Base-by-base conservation (phyloP, 2,113 vertebrate species). In the Xenopus laevis region DNA sequence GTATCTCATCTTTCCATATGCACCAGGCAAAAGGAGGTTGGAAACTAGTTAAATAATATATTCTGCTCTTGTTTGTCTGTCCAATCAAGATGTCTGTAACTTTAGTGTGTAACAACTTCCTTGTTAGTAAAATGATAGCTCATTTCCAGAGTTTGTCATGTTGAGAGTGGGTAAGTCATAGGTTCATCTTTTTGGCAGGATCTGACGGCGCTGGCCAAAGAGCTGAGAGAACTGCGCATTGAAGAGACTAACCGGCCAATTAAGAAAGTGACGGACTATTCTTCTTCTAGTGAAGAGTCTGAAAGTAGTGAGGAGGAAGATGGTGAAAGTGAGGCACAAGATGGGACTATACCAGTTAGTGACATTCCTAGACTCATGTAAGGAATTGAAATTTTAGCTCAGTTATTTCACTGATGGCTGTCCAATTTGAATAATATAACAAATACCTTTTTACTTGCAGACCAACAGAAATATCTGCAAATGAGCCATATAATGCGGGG, bases 291-390 rank as follows among this genome's bases (percentile, higher is more conserved):
- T 0, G 97, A 99, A 78, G 97, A 98, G 60, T 98, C 96, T 0
- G 95, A 98, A 80, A 98, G 96, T 82, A 97, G 95, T 0, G 97
- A 93, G 23, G 96, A 98, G 2, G 96, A 98, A 79, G 97, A 98
- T 0, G 95, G 91, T 30, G 97, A 96, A 45, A 94, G 91, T 0
- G 95, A 95, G 71, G 88, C 91, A 0, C 95, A 96, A 0, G 97
- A 99, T 1, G 97, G 97, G 7, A 94, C 94, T 0, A 96, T 99
- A 82, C 92, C 95, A 0, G 97, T 99, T 87, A 99, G 94, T n/a
- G 97, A 98, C 84, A 97, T 98, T 68, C 97, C 97, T 0, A 91
- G 96, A 58, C 96, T 99, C 65, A 98, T 99, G 97, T 99, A 89
- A 96, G 97, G 69, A 76, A 40, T 44, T 13, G 27, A 0, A 16